Evolutionary conservation across 2,113 vertebrate species (phyloP), one percentile per base, ranked within the genome.

Genomic region (Hiodon tergisus): DNA sequence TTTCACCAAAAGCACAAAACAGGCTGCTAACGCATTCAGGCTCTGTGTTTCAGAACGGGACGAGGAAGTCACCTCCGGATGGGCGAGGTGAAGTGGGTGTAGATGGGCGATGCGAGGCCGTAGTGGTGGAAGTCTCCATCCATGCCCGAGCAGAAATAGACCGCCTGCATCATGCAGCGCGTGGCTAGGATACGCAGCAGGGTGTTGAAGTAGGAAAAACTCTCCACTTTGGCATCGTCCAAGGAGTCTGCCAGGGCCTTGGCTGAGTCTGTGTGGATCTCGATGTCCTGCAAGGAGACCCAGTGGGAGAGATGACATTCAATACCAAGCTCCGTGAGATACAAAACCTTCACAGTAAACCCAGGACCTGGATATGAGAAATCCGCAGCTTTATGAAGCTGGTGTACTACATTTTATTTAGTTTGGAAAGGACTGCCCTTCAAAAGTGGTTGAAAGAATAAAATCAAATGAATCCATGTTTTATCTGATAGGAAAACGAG

Each of bases 131-230:
- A 98, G 82, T 99, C 95, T 10, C 76, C 94, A 83, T 99, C 97
- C 96, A 98, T 95, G 75, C 97, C 97, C 0, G 97, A 98, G 83
- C 96, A 99, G 83, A 99, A 99, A 84, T 99, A 99, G 59, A 99
- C 92, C 0, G 97, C 97, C 83, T 98, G 97, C 97, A 99, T 99
- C 97, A 99, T 98, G 87, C 97, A 99, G 76, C 97, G 96, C 50
- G 97, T 99, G 73, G 96, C 82, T 80, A 98, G 82, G 87, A 99
- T 98, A 74, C 97, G 90, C 81, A 99, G 78, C 3, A 99, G 85
- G 0, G 94, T 98, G 79, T 98, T 99, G 48, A 99, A 90, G 80
- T 98, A 98, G 0, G 91, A 90, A 71, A 95, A 98, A 0, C 80
- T 65, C 2, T 91, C 85, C 71, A 89, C 89, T 63, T 90, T 93